Percentiles rank a stretch among this genome's conserved stretches.
These are phyloP conservation scores for Mesopsocus fuscifrons DNA, from an alignment of 2,888 invertebrate species.

Conservation along the genomic window DNA sequence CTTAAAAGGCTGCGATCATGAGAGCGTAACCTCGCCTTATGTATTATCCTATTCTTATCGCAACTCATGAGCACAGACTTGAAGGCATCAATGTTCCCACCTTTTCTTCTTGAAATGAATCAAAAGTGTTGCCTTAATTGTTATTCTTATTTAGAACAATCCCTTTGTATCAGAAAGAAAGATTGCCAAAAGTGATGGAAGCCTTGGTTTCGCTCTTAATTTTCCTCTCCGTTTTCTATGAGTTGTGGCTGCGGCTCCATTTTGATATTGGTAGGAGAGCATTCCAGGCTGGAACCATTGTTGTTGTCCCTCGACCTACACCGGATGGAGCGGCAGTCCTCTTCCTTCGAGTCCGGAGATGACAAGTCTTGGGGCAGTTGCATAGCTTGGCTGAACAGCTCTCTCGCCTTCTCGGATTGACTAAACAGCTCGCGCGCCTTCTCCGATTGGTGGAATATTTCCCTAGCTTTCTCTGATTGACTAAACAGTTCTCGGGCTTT, in stretches of 20 bases:
- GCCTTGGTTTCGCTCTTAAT: too few species aligned
- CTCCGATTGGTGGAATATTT: constrained; percentile 4
- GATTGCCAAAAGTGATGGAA: too few species aligned
- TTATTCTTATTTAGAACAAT: too few species aligned
- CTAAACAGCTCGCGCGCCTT: constrained; percentile 2
- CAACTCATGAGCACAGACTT: too few species aligned
- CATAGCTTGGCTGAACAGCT: constrained; percentile 11
- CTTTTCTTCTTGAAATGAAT: too few species aligned
- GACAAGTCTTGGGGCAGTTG: constrained; percentile 15
- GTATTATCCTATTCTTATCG: too few species aligned
- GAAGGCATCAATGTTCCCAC: too few species aligned
- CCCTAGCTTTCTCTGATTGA: constrained; percentile 7
- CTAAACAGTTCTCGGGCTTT: constrained; percentile 6
- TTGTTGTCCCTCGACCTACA: constrained; percentile 14
- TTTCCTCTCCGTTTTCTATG: constrained; percentile 16
- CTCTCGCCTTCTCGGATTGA: constrained; percentile 7
- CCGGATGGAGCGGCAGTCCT: constrained; percentile 13
- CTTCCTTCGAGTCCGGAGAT: constrained; percentile 12
- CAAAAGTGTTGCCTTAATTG: too few species aligned
- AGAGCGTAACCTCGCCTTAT: too few species aligned
- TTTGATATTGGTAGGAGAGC: constrained; percentile 11
- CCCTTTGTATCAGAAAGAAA: too few species aligned
- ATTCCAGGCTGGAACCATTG: constrained; percentile 13
- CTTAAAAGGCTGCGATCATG: too few species aligned
- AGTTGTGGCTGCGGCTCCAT: constrained; percentile 14